Evolutionary conservation across 2,113 vertebrate species (phyloP).

Genomic region (Bostrychus sinensis): DNA sequence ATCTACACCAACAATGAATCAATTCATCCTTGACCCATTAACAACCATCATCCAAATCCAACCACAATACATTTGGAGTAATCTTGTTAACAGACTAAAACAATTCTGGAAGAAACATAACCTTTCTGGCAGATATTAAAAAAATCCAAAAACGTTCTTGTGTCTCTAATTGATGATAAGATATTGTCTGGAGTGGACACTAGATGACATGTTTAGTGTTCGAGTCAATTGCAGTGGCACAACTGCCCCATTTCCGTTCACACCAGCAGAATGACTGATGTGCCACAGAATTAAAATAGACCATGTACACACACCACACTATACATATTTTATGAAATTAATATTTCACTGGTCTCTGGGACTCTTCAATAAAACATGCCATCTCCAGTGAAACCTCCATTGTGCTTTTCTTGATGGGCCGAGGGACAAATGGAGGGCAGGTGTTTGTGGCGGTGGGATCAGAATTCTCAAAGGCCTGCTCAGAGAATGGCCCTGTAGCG

Average conservation of each 20-base stretch:
- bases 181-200: constrained; percentile 53
- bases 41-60: no score
- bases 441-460: constrained; percentile 53
- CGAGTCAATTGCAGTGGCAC: constrained; percentile 68
- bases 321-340: constrained; percentile 82
- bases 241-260: constrained; percentile 66
- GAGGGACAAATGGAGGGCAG: constrained; percentile 58
- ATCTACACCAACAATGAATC: no score
- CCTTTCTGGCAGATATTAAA: no score
- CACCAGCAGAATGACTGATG: constrained; percentile 71
- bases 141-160: no score
- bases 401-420: constrained; percentile 61
- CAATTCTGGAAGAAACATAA: no score
- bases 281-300: constrained; percentile 80
- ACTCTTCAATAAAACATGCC: constrained; percentile 79
- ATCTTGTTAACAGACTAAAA: no score
- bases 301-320: constrained; percentile 68
- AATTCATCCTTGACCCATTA: no score
- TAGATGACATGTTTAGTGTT: constrained; percentile 57
- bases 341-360: constrained; percentile 77
- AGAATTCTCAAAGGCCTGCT: constrained; percentile 57
- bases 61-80: no score
- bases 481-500: constrained; percentile 62
- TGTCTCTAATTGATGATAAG: no score
- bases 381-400: constrained; percentile 72